phyloP scores from a whole-genome alignment of 2,113 vertebrate genomes.

The Myotis lucifugus region DNA sequence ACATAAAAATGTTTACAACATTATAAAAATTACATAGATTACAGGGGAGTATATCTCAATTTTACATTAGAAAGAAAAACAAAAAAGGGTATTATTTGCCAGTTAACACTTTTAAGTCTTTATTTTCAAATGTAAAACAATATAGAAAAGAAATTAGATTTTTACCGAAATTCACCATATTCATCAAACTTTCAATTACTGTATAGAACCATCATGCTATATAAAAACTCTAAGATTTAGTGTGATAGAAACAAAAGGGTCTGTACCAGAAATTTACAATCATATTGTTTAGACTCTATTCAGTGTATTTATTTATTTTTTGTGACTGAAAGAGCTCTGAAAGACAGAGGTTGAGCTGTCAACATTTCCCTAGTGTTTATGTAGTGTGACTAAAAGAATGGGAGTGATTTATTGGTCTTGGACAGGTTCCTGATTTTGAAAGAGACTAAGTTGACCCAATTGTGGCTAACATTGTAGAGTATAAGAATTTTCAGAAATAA shows the following conservation, averaged over 20 bases:
- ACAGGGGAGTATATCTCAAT: not conserved
- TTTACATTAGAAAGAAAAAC: not conserved
- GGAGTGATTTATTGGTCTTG: conserved; percentile 64
- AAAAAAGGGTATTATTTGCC: not conserved
- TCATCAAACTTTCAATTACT: not conserved
- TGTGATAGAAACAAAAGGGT: not conserved
- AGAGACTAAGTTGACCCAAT: conserved; percentile 63
- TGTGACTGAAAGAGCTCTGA: conserved; percentile 14
- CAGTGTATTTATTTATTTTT: conserved; percentile 59
- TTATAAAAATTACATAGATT: conserved; percentile 2
- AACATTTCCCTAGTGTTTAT: conserved; percentile 13
- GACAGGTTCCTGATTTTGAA: conserved; percentile 56
- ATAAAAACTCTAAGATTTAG: not conserved
- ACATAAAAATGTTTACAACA: not conserved
- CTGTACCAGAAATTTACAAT: not conserved
- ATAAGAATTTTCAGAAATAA: conserved; percentile 63
- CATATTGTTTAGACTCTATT: not conserved
- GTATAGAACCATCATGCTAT: not conserved
- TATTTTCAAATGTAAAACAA: not conserved
- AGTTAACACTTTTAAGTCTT: not conserved
- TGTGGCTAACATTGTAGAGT: not conserved
- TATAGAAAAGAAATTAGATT: not conserved
- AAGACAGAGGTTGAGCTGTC: conserved; percentile 37
- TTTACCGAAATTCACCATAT: not conserved
- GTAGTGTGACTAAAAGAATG: conserved; percentile 53